Percentiles rank a stretch among this genome's conserved stretches.
Conservation (phyloP, 2,888 invertebrate genomes). For the Cephus runcator region DNA sequence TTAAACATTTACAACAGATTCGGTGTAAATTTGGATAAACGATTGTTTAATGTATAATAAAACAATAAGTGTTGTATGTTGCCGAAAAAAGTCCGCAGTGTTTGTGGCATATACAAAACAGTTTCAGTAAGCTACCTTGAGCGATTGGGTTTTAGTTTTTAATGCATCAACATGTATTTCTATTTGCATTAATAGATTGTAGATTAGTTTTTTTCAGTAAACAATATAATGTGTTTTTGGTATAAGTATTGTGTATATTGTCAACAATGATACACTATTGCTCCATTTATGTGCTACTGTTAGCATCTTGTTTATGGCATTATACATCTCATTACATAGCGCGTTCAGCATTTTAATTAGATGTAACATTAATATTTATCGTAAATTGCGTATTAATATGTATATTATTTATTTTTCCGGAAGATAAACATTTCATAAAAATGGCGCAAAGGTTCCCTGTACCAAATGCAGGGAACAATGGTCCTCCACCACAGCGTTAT, state of each 20-base stretch:
- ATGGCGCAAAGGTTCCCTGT: conserved; percentile 73
- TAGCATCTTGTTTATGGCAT: neutral
- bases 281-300: neutral
- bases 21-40: neutral
- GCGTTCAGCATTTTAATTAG: too few species aligned
- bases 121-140: neutral
- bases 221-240: neutral
- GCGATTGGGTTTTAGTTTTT: neutral
- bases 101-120: neutral
- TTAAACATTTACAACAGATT: neutral
- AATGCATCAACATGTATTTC: neutral
- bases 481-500: conserved; percentile 70
- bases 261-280: neutral
- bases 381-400: neutral
- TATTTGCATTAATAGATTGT: neutral
- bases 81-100: neutral
- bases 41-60: neutral
- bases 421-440: conserved; percentile 25
- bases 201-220: neutral
- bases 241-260: neutral
- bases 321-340: neutral
- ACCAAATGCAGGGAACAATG: conserved; percentile 68
- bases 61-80: neutral
- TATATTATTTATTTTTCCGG: neutral
- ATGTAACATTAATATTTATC: neutral